These are phyloP conservation scores for Sesia apiformis DNA, from an alignment of 2,888 invertebrate genomes.

Conservation along the genomic window DNA sequence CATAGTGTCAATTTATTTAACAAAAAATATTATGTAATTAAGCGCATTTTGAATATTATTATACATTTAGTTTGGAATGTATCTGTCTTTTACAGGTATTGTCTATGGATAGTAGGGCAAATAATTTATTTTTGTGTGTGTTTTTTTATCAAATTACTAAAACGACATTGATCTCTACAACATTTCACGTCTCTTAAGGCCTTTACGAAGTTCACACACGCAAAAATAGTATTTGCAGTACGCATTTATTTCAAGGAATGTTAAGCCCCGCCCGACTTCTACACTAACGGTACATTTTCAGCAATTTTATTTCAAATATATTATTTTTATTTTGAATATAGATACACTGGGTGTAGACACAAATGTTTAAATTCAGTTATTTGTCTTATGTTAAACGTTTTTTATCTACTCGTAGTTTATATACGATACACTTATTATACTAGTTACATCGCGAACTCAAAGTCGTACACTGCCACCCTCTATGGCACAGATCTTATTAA, in stretches of 20 bases:
- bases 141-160: not conserved
- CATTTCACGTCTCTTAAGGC: too few relatives aligned
- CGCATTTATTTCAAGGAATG: constrained; percentile 39
- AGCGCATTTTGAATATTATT: constrained; percentile 56
- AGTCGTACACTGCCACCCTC: constrained; percentile 57
- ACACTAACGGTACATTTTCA: constrained; percentile 28
- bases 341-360: constrained; percentile 27
- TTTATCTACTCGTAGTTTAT: constrained; percentile 58
- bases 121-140: constrained; percentile 13
- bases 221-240: too few relatives aligned
- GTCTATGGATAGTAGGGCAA: constrained; percentile 15
- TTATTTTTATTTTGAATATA: constrained; percentile 21
- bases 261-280: constrained; percentile 27
- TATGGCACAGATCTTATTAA: constrained; percentile 68
- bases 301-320: constrained; percentile 8
- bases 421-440: constrained; percentile 54
- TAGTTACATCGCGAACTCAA: constrained; percentile 58
- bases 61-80: constrained; percentile 57
- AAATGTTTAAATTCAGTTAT: constrained; percentile 32
- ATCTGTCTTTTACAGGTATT: constrained; percentile 36
- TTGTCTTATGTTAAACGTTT: constrained; percentile 47
- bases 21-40: constrained; percentile 50
- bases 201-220: too few relatives aligned
- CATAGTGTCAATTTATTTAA: constrained; percentile 47
- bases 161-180: too few relatives aligned